Base-by-base conservation (phyloP, 2,113 vertebrate species). In the Toxotes jaculatrix region DNA sequence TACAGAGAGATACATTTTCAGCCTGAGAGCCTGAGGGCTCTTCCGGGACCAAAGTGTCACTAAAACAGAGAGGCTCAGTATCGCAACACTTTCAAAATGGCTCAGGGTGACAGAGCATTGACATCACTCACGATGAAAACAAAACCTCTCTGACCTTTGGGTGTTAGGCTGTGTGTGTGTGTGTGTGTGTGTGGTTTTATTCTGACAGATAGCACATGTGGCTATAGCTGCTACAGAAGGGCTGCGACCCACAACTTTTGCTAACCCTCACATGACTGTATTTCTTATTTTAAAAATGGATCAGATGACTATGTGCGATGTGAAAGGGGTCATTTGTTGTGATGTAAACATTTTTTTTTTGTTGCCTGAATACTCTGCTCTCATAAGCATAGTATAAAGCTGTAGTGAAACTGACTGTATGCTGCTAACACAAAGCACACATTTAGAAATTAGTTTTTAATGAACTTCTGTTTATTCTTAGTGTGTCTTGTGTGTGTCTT, bases 111-210 rank as follows among this genome's bases (percentile, higher is more conserved):
- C 74, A 67, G 77, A 76, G 55, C 73, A 84, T 38, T 87, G 89
- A 91, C 89, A 88, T 88, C 89, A 77, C 51, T 86, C 79, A 75
- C 47, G 59, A 77, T 84, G 76, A 89, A 91, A 92, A 90, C 85
- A 88, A 79, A 91, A 89, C 81, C 85, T 89, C 64, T 79, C n/a
- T 85, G 74, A 89, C 89, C 88, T 89, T 86, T 82, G 9, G 38
- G 56, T 83, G 84, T 63, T 63, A 7, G 61, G n/a, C 42, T 68
- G 49, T 70, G 45, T 78, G 64, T 73, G 60, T 12, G 16, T 45
- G 49, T 45, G 45, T 38, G 68, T 67, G 72, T 67, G 72, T 69
- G 55, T 77, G 67, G 38, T 63, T 68, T 73, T 36, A 59, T 11
- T 66, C 61, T 49, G 70, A 71, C 57, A 74, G 61, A 66, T 13